Conservation (phyloP, 2,888 invertebrate genomes). For the Dryobota labecula region DNA sequence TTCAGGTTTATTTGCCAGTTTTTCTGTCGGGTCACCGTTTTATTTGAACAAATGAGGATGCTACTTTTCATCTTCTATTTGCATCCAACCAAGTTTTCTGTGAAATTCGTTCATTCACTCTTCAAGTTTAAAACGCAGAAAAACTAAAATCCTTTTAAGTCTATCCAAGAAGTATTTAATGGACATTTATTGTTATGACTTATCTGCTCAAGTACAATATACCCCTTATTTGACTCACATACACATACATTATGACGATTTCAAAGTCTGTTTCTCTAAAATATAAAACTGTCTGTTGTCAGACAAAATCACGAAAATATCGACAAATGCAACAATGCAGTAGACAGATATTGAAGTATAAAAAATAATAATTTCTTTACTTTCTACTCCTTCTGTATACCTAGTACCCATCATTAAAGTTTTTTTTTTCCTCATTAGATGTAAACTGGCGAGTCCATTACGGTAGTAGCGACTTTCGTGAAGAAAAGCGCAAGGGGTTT, state of each 20-base stretch:
- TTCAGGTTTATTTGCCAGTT: constrained; percentile 12
- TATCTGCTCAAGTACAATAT: background rate
- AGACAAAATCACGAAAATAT: background rate
- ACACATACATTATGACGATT: background rate
- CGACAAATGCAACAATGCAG: background rate
- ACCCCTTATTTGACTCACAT: background rate
- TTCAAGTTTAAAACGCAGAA: background rate
- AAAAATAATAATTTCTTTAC: background rate
- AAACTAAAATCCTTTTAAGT: background rate
- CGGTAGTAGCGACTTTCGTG: too few species aligned
- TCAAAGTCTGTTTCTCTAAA: background rate
- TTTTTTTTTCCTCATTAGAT: background rate
- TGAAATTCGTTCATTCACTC: background rate
- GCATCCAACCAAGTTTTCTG: background rate
- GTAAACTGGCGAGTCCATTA: background rate
- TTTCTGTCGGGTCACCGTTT: background rate
- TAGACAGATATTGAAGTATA: background rate
- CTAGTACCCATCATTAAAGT: background rate
- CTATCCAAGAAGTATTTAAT: background rate
- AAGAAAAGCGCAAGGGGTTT: background rate
- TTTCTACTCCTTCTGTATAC: background rate
- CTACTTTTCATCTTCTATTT: background rate
- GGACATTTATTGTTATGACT: background rate
- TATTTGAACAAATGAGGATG: background rate
- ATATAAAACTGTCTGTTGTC: background rate